These are phyloP conservation scores for Melanotaenia pygmaea DNA, from an alignment of 2,797 vertebrate species.

Conservation along the genomic window DNA sequence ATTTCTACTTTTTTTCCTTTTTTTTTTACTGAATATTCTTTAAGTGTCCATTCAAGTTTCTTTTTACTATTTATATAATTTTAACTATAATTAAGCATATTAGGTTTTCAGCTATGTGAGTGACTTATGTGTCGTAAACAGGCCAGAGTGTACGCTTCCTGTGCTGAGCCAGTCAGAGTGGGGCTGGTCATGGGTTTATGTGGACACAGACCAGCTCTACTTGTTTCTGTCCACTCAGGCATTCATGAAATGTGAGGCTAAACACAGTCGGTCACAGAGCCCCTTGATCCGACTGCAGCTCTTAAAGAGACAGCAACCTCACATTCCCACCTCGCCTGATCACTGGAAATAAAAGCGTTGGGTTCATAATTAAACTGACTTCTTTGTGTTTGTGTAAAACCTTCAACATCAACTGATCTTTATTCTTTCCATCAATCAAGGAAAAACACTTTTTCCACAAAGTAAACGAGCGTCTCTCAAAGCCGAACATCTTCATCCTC, in stretches of 20 bases:
- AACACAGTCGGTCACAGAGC: conserved; percentile 37
- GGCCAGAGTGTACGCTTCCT: conserved; percentile 17
- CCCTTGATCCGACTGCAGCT: conserved; percentile 40
- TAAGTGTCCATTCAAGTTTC: not conserved
- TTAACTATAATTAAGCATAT: not conserved
- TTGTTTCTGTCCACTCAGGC: conserved; percentile 66
- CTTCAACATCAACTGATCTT: not conserved
- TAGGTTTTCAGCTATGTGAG: conserved; percentile 1
- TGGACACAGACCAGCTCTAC: conserved; percentile 32
- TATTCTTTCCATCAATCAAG: conserved; percentile 66
- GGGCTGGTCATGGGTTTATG: conserved; percentile 31
- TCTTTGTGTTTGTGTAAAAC: not conserved
- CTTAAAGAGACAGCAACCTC: conserved; percentile 54
- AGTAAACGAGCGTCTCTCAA: conserved; percentile 95
- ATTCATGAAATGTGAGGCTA: conserved; percentile 64
- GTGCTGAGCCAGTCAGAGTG: conserved; percentile 25
- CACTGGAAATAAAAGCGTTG: conserved; percentile 14
- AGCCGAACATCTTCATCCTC: conserved; percentile 98
- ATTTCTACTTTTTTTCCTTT: not conserved
- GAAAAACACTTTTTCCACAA: conserved; percentile 99
- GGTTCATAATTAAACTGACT: not conserved
- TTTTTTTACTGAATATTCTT: not conserved
- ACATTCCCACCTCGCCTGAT: not conserved
- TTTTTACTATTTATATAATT: not conserved
- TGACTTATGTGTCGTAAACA: conserved; percentile 8